A percentile compares a stretch with the other conserved stretches of the same genome.
phyloP scores from a whole-genome alignment of 2,797 vertebrate genomes.

The Selene dorsalis region DNA sequence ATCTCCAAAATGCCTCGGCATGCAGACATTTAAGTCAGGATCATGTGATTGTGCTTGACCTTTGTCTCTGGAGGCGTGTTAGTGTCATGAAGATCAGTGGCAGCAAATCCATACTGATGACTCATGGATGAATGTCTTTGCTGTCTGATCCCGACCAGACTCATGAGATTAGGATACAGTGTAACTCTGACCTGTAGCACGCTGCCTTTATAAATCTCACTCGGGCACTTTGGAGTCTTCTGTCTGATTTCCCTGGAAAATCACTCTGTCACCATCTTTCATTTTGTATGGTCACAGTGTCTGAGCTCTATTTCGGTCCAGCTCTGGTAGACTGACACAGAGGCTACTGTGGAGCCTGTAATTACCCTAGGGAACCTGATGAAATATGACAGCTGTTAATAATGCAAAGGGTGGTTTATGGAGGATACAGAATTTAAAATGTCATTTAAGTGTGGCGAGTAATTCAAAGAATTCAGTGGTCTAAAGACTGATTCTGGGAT shows the following conservation, averaged over 20 bases:
- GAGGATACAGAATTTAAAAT: constrained; percentile 48
- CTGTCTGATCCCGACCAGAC: constrained; percentile 59
- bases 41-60: constrained; percentile 71
- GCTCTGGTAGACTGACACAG: constrained; percentile 21
- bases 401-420: constrained; percentile 50
- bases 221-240: constrained; percentile 14
- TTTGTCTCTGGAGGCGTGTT: constrained; percentile 58
- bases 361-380: constrained; percentile 57
- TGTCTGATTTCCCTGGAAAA: constrained; percentile 46
- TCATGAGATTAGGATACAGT: constrained; percentile 59
- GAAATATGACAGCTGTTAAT: constrained; percentile 61
- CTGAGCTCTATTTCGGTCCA: constrained; percentile 34
- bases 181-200: constrained; percentile 64
- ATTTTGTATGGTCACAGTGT: constrained; percentile 42
- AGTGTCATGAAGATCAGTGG: constrained; percentile 65
- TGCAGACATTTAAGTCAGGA: constrained; percentile 52
- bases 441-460: constrained; percentile 24
- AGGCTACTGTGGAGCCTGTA: constrained; percentile 37
- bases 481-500: constrained; percentile 20
- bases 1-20: constrained; percentile 37
- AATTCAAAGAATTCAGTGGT: constrained; percentile 35
- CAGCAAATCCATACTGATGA: constrained; percentile 77
- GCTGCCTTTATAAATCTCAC: constrained; percentile 47
- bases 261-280: constrained; percentile 32
- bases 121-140: constrained; percentile 66